Conservation (phyloP, 2,888 invertebrate species). For the Trichogramma dendrolimi region DNA sequence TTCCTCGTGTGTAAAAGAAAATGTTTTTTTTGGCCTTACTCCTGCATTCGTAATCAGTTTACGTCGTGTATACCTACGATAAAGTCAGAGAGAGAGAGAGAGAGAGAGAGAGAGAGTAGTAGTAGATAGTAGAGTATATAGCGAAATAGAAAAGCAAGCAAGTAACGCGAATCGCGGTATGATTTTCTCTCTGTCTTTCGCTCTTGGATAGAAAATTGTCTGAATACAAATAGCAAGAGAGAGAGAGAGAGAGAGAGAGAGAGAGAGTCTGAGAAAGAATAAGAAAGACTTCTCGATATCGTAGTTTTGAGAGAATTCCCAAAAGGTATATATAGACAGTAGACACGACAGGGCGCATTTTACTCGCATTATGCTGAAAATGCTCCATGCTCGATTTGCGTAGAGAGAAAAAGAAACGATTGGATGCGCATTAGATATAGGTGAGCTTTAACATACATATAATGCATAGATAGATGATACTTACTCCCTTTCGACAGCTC, state of each 20-base stretch:
- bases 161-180: no score
- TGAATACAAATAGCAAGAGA: neutral
- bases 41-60: no score
- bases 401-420: neutral
- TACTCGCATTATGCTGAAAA: neutral
- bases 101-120: constrained; percentile 3
- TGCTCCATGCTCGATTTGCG: neutral
- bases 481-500: constrained; percentile 38
- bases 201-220: no score
- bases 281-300: neutral
- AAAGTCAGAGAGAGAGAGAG: neutral
- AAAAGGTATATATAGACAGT: neutral
- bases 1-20: no score
- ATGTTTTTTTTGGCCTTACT: no score
- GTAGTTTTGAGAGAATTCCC: neutral
- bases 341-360: neutral
- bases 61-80: no score
- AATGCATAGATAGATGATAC: constrained; percentile 12
- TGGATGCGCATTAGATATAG: neutral
- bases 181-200: no score
- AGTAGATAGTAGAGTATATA: neutral
- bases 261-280: neutral
- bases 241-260: constrained; percentile 3
- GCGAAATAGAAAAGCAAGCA: constrained; percentile 10
- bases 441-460: neutral